Evolutionary conservation across 2,888 invertebrate species (phyloP), one percentile per base, ranked within the genome.

Genomic region (Eupithecia exiguata): DNA sequence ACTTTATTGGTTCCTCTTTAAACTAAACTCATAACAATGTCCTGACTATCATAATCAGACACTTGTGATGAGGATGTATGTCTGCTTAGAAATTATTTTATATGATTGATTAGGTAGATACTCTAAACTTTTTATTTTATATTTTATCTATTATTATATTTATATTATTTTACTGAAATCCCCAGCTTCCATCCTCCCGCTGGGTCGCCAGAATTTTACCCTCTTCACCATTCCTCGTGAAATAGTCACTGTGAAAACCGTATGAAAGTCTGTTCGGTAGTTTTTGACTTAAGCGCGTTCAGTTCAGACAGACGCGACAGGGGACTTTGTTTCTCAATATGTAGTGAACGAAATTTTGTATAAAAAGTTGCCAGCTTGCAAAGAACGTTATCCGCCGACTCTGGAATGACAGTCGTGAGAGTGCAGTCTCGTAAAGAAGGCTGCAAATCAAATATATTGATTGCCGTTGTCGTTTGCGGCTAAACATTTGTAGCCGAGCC

Each of bases 401-500:
- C 71, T 62, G 69, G 66, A 78, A 76, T 77, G 76, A 74, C 74
- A 67, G 68, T 79, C 73, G 76, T 77, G 77, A 76, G 75, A 75
- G 75, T 77, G 76, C 71, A 76, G 70, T 75, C 72, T 77, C 77
- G 78, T 79, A 78, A 80, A 78, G 78, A 77, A 79, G 76, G 78
- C 75, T 76, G 79, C 79, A 80, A 80, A 78, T 79, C 79, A 80
- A 80, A 79, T 80, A 78, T 75, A 80, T 79, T 80, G 77, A 80
- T 80, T 75, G 77, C 76, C 76, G 69, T 76, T 79, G 79, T 80
- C 78, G 80, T 80, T 79, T 76, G 79, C 78, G 72, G 73, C 75
- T 72, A 76, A 79, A 78, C 80, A 79, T 79, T 74, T 80, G 79
- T 80, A 71, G 76, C 74, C 72, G 76, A 77, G 61, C 79, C 78